Evolutionary conservation across 2,113 vertebrate genomes (phyloP), one percentile per base, ranked within the genome.

Genomic region (Ptilorrhoa leucosticta): DNA sequence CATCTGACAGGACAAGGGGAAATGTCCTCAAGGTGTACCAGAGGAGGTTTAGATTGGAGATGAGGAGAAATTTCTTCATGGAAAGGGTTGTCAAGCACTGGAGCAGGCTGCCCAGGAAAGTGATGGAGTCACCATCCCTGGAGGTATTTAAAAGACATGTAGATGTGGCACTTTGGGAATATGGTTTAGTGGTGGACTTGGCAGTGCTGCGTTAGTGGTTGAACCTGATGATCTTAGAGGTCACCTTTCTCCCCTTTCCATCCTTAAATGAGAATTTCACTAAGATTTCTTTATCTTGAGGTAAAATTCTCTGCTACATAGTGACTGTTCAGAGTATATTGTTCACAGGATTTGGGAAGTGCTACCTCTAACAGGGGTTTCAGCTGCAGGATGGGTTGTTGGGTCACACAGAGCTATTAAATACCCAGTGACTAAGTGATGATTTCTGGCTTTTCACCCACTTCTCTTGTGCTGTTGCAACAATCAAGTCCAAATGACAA

Each of bases 171-270:
- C 28, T 1, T 50, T 53, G 60, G 28, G 23, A 20, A 40, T 1
- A 30, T 39, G 15, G n/a, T 66, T 68, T 53, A 53, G 20, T 60
- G 33, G 3, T 58, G 39, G n/a, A 14, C 23, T 75, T 60, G 37
- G 51, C 19, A 39, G 44, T 51, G 39, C 13, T 75, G n/a, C 0
- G 0, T 39, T 66, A 42, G 13, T 37, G 17, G 10, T 57, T 58
- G 68, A 33, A 65, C 13, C 26, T 65, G 44, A 20, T 28, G 22
- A 39, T 44, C 33, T 64, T 48, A 54, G 35, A 31, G 39, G 12
- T 63, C 24, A 39, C 11, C 4, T 87, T 60, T 40, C 18, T 66
- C 9, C 11, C 6, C 15, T 54, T 76, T 50, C 12, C 8, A 48
- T 48, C 28, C 13, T 57, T 45, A 69, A 53, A 51, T 44, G 44